Base-by-base conservation (phyloP, 2,888 invertebrate genomes). In the Chymomyza fuscimana region DNA sequence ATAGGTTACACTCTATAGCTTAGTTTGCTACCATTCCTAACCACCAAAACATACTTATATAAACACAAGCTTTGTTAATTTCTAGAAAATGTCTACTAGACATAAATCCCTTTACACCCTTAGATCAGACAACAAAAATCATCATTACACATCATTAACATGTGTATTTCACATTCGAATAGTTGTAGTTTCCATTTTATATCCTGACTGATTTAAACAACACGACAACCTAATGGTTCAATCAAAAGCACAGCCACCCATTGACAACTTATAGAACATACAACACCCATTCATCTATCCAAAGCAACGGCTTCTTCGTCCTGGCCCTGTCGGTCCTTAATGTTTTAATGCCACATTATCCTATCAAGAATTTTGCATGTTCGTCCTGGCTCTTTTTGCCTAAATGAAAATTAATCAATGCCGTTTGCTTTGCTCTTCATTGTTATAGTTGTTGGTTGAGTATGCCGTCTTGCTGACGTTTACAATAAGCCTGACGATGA, bases 361-460 rank as follows among this genome's bases (percentile, higher is more conserved):
- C 82, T 81, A 77, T 81, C 86, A 86, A 86, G 73, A 79, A 83
- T 83, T 79, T 77, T 70, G 70, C 74, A 64, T 69, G 63, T 65
- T 69, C 71, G 86, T 73, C 79, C 81, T 86, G 79, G 72, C 79
- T 62, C 68, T 83, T 70, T 67, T 70, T 73, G 76, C 65, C 63
- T 77, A 75, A 84, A 86, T 81, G 80, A 72, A 82, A 82, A 86
- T 84, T 84, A 86, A 82, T 82, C 87, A 86, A 82, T 82, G 85
- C 85, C 77, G 71, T 84, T 82, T 86, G 76, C 79, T 73, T 63
- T 73, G 73, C 78, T 74, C 83, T 72, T 29, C 58, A 54, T 16
- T 19, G 19, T 22, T 51, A 12, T 19, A 61, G 70, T 64, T 69
- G 78, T 72, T 78, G 72, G 76, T 64, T 54, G 7, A 32, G 3